Conservation (phyloP, 92 coral and sea anemone genomes). For the Epizoanthus scotinus region DNA sequence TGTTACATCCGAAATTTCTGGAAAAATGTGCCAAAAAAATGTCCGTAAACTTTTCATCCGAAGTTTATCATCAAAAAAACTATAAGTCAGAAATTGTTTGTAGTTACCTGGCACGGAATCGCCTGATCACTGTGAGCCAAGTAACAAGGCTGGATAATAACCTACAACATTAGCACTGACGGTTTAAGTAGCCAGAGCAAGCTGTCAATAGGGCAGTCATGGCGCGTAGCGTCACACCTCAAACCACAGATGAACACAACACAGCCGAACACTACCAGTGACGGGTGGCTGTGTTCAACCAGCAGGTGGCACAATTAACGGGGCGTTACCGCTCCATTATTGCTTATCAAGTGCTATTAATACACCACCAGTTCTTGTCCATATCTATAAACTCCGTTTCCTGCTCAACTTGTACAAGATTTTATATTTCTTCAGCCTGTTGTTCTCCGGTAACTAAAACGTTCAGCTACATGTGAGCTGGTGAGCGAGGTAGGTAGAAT, state of each 20-base stretch:
- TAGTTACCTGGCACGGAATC: slow-evolving; percentile 20
- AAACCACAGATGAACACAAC: not conserved
- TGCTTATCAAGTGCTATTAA: slow-evolving; percentile 6
- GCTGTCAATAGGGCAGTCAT: slow-evolving; percentile 7
- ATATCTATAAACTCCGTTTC: no score
- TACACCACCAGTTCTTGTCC: not conserved
- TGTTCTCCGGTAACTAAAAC: not conserved
- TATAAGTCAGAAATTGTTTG: no score
- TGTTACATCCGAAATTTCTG: no score
- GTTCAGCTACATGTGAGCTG: not conserved
- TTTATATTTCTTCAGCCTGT: not conserved
- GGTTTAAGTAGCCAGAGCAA: not conserved
- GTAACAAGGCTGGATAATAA: not conserved
- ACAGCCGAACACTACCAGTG: not conserved
- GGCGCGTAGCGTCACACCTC: not conserved
- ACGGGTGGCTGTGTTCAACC: slow-evolving; percentile 17
- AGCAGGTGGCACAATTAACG: slow-evolving; percentile 29
- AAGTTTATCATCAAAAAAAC: no score
- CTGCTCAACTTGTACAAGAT: not conserved
- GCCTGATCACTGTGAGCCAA: slow-evolving; percentile 14
- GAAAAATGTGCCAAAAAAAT: no score
- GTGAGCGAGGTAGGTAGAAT: not conserved
- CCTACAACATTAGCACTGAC: not conserved
- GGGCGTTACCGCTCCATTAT: slow-evolving; percentile 31
- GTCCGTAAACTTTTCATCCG: no score